A percentile compares a stretch with the other conserved stretches of the same genome.
Evolutionary conservation across 2,113 vertebrate genomes (phyloP).

Genomic region (Heloderma charlesbogerti): DNA sequence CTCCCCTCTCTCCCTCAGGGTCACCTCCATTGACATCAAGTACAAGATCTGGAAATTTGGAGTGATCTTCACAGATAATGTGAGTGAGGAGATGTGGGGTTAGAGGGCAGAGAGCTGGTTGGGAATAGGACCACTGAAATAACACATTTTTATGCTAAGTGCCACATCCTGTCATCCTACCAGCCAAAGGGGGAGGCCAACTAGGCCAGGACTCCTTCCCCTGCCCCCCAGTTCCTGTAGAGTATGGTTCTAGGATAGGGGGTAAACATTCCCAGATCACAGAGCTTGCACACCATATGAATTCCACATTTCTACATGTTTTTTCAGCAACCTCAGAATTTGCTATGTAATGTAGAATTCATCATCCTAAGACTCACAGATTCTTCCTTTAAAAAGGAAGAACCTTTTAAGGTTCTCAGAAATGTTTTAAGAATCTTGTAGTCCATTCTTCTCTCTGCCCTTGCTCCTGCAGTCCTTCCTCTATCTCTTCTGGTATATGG

Average conservation of each 20-base stretch:
- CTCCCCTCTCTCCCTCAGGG: conserved; percentile 71
- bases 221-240: too few relatives aligned
- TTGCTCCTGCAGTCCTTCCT: conserved; percentile 84
- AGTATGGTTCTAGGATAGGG: too few relatives aligned
- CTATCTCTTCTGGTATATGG: conserved; percentile 91
- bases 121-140: neutral
- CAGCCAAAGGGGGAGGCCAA: too few relatives aligned
- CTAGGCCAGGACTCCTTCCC: too few relatives aligned
- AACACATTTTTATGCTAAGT: neutral
- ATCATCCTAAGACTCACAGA: too few relatives aligned
- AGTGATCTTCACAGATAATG: conserved; percentile 93
- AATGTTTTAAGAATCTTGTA: too few relatives aligned
- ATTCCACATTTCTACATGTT: neutral
- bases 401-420: too few relatives aligned
- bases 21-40: conserved; percentile 91
- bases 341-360: too few relatives aligned
- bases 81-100: conserved; percentile 72
- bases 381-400: neutral
- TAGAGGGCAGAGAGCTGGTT: conserved; percentile 64
- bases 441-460: neutral
- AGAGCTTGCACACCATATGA: too few relatives aligned
- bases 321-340: neutral
- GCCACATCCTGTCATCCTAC: too few relatives aligned
- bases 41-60: conserved; percentile 97
- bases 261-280: neutral